phyloP scores from a whole-genome alignment of 2,113 vertebrate genomes.

The Tetrao urogallus region DNA sequence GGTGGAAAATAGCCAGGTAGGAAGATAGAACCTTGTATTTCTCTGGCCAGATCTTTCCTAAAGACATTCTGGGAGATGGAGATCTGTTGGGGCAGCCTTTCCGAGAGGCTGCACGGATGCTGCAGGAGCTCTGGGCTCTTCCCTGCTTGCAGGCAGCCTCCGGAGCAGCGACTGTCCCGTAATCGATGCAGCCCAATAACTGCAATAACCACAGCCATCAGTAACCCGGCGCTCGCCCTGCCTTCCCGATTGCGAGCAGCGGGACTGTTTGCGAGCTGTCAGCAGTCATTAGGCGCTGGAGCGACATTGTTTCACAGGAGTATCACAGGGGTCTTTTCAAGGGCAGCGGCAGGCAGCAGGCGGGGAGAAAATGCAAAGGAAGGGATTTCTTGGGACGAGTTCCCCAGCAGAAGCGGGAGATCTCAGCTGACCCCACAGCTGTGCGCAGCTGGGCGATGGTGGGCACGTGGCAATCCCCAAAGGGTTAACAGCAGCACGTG shows the following conservation, averaged over 20 bases:
- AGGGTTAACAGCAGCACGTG: not conserved
- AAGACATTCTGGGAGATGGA: not conserved
- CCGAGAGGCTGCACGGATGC: rapidly evolving
- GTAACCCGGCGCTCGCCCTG: conserved; percentile 29
- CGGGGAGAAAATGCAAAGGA: not conserved
- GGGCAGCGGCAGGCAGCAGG: not conserved
- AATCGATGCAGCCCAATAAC: conserved; percentile 51
- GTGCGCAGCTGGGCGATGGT: not conserved
- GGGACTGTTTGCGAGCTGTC: conserved; percentile 53
- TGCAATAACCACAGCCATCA: conserved; percentile 19
- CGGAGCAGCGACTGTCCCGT: not conserved
- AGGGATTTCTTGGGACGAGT: not conserved
- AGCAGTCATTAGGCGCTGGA: conserved; percentile 56
- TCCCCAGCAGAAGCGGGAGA: not conserved
- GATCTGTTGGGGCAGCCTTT: not conserved
- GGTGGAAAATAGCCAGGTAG: not conserved
- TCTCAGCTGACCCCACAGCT: not conserved
- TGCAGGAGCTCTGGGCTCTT: not conserved
- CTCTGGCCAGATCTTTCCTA: too few relatives aligned
- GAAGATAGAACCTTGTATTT: not conserved
- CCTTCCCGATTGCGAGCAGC: conserved; percentile 22
- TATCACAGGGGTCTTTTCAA: conserved; percentile 50
- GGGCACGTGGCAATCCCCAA: not conserved
- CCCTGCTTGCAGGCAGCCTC: not conserved
- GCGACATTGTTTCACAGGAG: conserved; percentile 14